Evolutionary conservation across 2,888 invertebrate species (phyloP).

Genomic region (Diadromus collaris): DNA sequence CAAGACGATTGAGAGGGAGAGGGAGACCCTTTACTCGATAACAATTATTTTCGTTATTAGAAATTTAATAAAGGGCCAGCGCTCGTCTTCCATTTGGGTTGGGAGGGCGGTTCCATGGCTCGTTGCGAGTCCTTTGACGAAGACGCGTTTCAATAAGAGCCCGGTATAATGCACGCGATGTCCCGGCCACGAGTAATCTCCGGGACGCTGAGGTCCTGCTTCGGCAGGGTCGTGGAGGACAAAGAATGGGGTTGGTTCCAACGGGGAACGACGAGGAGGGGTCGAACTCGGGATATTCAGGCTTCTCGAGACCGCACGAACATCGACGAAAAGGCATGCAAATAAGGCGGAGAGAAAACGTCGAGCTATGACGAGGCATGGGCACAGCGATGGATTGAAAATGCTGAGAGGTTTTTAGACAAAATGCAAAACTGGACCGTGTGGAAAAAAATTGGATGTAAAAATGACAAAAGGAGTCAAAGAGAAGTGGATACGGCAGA

Average conservation of each 20-base stretch:
- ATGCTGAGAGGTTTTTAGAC: background rate
- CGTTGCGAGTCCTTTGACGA: slow-evolving; percentile 58
- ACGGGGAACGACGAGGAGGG: slow-evolving; percentile 38
- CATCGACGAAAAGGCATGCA: slow-evolving; percentile 57
- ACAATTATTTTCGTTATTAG: slow-evolving; percentile 78
- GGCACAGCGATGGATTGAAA: slow-evolving; percentile 38
- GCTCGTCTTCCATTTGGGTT: slow-evolving; percentile 19
- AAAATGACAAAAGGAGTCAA: slow-evolving; percentile 37
- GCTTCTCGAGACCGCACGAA: slow-evolving; percentile 15
- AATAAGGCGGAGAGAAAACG: slow-evolving; percentile 56
- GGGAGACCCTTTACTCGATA: slow-evolving; percentile 68
- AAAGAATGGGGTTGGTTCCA: slow-evolving; percentile 26
- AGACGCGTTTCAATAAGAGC: slow-evolving; percentile 48
- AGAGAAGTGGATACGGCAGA: slow-evolving; percentile 38
- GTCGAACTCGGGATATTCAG: slow-evolving; percentile 27
- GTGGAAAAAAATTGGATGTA: slow-evolving; percentile 54
- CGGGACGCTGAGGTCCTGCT: background rate
- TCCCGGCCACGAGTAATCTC: slow-evolving; percentile 18
- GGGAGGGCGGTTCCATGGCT: slow-evolving; percentile 17
- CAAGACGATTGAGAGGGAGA: background rate
- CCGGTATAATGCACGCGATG: slow-evolving; percentile 52
- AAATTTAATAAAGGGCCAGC: slow-evolving; percentile 76
- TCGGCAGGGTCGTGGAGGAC: slow-evolving; percentile 16
- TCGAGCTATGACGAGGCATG: background rate
- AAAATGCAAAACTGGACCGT: slow-evolving; percentile 14